phyloP scores from a whole-genome alignment of 2,888 invertebrate species.

The Muschampia plurimacula region DNA sequence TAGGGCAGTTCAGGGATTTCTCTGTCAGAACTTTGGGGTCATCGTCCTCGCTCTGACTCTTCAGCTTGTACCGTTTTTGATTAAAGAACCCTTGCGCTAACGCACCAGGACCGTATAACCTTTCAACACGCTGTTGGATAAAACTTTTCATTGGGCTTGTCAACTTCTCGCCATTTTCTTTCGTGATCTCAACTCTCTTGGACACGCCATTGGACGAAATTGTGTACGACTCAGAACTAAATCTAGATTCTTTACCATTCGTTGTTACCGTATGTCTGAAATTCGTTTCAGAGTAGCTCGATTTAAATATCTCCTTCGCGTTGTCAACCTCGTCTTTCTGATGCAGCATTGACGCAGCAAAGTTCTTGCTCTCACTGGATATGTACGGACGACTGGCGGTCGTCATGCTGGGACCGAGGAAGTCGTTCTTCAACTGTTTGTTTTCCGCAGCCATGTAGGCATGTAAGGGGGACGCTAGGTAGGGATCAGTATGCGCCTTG shows the following conservation, averaged over 20 bases:
- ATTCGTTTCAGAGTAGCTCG: slow-evolving; percentile 80
- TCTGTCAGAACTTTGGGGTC: slow-evolving; percentile 72
- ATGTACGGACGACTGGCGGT: slow-evolving; percentile 73
- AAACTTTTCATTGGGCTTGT: slow-evolving; percentile 89
- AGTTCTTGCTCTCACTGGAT: slow-evolving; percentile 74
- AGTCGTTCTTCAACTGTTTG: slow-evolving; percentile 81
- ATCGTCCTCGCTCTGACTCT: slow-evolving; percentile 73
- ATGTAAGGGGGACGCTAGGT: slow-evolving; percentile 74
- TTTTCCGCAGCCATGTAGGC: slow-evolving; percentile 81
- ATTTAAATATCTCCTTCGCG: slow-evolving; percentile 75
- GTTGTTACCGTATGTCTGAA: slow-evolving; percentile 72
- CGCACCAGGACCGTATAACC: slow-evolving; percentile 95
- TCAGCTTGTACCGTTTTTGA: slow-evolving; percentile 84
- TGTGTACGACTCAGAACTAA: slow-evolving; percentile 75
- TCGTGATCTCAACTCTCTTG: slow-evolving; percentile 78
- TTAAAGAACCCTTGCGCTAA: slow-evolving; percentile 94
- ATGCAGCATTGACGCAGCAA: slow-evolving; percentile 76
- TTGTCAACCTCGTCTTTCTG: slow-evolving; percentile 79
- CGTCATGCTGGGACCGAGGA: slow-evolving; percentile 79
- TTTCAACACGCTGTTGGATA: slow-evolving; percentile 95
- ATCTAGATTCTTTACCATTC: slow-evolving; percentile 69
- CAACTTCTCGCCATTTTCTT: slow-evolving; percentile 77
- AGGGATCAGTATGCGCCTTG: slow-evolving; percentile 82
- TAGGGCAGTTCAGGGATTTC: slow-evolving; percentile 71
- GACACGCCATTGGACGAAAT: slow-evolving; percentile 79